Conservation (phyloP, 1,140 invertebrate species). For the Pseudomyrmex dendroicus region DNA sequence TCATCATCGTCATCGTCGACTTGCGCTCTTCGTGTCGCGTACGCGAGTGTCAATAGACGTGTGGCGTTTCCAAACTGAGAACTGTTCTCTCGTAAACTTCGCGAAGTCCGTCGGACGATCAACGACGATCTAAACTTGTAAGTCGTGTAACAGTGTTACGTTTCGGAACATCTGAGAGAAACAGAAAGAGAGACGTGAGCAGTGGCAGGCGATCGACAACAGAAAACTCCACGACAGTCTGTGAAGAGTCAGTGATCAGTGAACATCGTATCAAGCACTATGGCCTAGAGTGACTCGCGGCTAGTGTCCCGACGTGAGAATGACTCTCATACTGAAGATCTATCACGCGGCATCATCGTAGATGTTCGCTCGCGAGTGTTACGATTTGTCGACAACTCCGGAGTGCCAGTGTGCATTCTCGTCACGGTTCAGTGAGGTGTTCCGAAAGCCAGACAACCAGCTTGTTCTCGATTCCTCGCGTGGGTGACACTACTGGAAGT, state of each 20-base stretch:
- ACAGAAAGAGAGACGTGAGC: neutral
- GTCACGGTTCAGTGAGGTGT: constrained; percentile 5
- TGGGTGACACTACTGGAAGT: neutral
- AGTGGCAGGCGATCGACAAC: neutral
- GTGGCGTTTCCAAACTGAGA: neutral
- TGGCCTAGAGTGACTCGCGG: constrained; percentile 39
- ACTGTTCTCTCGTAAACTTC: neutral
- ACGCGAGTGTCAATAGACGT: constrained; percentile 17
- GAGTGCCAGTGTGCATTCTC: constrained; percentile 25
- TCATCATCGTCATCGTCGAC: constrained; percentile 3
- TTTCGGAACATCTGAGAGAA: neutral
- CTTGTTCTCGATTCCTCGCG: neutral
- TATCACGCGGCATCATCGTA: constrained; percentile 39
- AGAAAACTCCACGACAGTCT: neutral
- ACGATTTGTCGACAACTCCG: neutral
- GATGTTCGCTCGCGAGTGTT: constrained; percentile 35
- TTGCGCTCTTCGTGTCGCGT: neutral
- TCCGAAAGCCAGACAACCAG: constrained; percentile 5
- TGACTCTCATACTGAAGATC: constrained; percentile 52
- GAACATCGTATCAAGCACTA: constrained; percentile 19
- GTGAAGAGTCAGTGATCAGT: constrained; percentile 56
- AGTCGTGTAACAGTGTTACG: constrained; percentile 5
- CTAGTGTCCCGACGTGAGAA: constrained; percentile 47
- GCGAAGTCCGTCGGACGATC: constrained; percentile 13
- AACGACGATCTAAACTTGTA: neutral